A percentile compares a stretch with the other conserved stretches of the same genome.
phyloP scores from a whole-genome alignment of 2,113 vertebrate genomes.

The Hypanus sabinus region DNA sequence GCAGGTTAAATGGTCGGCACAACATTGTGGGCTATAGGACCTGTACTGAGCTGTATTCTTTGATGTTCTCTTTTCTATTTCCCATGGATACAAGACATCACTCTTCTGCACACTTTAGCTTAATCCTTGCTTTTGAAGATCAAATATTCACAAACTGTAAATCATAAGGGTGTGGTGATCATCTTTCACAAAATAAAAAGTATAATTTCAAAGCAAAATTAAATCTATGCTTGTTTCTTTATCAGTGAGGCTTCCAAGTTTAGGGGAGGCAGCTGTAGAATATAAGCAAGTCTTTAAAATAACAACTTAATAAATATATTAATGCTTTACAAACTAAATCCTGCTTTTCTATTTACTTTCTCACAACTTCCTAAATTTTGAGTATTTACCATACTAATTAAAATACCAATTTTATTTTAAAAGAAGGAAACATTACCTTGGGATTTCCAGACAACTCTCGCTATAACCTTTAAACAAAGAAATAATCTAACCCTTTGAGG shows the following conservation, averaged over 20 bases:
- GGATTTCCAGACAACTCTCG: neutral
- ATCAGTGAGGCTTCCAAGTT: neutral
- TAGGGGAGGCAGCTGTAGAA: neutral
- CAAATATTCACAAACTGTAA: neutral
- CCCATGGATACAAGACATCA: neutral
- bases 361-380: neutral
- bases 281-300: neutral
- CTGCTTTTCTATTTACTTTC: neutral
- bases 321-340: constrained; percentile 16
- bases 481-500: neutral
- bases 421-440: neutral
- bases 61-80: no score
- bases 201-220: neutral
- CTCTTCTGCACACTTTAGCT: neutral
- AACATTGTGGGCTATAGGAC: no score
- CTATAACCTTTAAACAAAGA: neutral
- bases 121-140: neutral
- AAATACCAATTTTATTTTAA: neutral
- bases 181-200: no score
- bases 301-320: neutral
- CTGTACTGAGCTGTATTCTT: no score
- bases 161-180: no score
- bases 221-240: neutral
- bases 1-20: no score
- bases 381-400: neutral